phyloP scores from a whole-genome alignment of 1,140 invertebrate genomes.

The Drosophila aff. region DNA sequence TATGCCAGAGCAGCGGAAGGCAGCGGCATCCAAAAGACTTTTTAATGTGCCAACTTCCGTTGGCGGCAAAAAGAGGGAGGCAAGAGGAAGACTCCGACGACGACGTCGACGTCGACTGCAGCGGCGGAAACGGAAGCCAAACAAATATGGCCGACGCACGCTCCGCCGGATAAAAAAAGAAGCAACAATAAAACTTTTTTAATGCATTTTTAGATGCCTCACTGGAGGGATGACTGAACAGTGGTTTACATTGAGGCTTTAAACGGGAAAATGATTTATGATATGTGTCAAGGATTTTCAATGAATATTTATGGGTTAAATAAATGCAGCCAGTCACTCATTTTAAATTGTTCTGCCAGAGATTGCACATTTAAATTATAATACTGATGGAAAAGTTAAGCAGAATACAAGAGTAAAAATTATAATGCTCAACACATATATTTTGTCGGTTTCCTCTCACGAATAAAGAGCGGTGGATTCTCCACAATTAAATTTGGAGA shows the following conservation, averaged over 20 bases:
- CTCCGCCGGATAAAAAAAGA: slow-evolving; percentile 32
- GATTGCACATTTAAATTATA: neutral
- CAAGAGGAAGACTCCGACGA: slow-evolving; percentile 26
- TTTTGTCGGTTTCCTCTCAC: too few relatives aligned
- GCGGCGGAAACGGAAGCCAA: slow-evolving; percentile 75
- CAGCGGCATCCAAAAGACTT: slow-evolving; percentile 45
- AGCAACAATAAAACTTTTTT: slow-evolving; percentile 74
- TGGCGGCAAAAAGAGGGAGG: slow-evolving; percentile 17
- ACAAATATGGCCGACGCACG: slow-evolving; percentile 74
- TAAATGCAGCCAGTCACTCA: neutral
- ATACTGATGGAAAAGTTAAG: neutral
- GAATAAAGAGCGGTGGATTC: too few relatives aligned
- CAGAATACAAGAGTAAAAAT: neutral
- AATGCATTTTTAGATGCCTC: slow-evolving; percentile 65
- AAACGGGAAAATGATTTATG: slow-evolving; percentile 18
- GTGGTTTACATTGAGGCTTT: slow-evolving; percentile 8
- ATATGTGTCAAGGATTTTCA: neutral
- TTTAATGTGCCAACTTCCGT: slow-evolving; percentile 74
- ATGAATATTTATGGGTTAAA: slow-evolving; percentile 23
- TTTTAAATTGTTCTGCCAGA: neutral
- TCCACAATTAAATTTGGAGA: neutral
- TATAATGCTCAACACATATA: too few relatives aligned
- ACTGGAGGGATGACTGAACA: slow-evolving; percentile 29
- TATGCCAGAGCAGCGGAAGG: slow-evolving; percentile 16
- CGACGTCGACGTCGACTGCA: slow-evolving; percentile 27